phyloP scores from a whole-genome alignment of 2,113 vertebrate genomes.

The Zonotrichia leucophrys region DNA sequence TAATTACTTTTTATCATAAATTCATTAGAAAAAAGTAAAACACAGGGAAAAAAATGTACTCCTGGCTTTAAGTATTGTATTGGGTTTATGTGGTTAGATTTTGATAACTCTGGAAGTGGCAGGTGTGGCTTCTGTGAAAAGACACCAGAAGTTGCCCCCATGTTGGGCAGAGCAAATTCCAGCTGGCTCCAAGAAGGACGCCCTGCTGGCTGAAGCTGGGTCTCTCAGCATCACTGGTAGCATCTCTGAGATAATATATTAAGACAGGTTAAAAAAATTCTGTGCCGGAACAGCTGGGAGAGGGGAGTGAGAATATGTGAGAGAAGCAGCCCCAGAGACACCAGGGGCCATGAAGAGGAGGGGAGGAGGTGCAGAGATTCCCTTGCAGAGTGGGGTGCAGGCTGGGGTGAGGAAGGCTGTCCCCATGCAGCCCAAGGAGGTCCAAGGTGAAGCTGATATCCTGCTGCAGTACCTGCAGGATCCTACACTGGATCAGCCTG shows the following conservation, averaged over 20 bases:
- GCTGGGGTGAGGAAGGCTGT: neutral
- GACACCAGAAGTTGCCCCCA: neutral
- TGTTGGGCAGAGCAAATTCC: neutral
- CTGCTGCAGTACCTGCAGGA: neutral
- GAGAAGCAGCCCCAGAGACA: neutral
- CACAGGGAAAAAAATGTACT: neutral
- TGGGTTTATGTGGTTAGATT: neutral
- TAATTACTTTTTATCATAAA: neutral
- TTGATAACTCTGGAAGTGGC: neutral
- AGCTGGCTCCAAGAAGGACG: rapidly evolving
- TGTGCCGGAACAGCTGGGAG: neutral
- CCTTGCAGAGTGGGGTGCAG: neutral
- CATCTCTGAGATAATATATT: neutral
- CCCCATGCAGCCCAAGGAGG: neutral
- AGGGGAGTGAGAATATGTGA: neutral
- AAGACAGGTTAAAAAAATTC: neutral
- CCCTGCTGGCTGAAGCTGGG: neutral
- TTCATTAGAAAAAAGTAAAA: neutral
- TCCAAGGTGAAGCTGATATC: neutral
- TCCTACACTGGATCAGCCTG: neutral
- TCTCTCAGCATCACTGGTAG: neutral
- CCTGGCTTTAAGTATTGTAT: neutral
- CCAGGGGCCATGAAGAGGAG: rapidly evolving
- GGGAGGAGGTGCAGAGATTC: neutral
- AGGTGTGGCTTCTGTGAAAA: neutral